phyloP scores from a whole-genome alignment of 2,888 invertebrate genomes.

The Drosophila pseudotalamancana region DNA sequence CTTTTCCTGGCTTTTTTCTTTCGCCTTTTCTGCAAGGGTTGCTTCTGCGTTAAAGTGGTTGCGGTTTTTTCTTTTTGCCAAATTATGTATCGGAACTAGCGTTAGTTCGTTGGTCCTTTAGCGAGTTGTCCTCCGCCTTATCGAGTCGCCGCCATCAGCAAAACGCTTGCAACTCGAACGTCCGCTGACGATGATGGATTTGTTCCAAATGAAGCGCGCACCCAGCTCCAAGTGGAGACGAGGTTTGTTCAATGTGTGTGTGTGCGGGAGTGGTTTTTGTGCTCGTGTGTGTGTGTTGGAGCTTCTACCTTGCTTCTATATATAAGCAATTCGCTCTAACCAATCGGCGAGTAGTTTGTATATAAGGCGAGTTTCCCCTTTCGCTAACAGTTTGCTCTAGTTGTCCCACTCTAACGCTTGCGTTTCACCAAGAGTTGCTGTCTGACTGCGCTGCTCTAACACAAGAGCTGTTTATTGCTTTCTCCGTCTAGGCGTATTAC shows the following conservation, averaged over 20 bases:
- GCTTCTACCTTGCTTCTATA: constrained; percentile 5
- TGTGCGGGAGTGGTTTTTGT: too few relatives aligned
- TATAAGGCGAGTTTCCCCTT: constrained; percentile 56
- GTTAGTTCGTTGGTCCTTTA: constrained; percentile 1
- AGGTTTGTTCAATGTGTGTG: neutral
- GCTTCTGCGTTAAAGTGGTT: constrained; percentile 8
- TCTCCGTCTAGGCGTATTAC: constrained; percentile 2
- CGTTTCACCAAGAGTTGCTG: accelerated
- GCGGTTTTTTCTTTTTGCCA: neutral
- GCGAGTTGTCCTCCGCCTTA: constrained; percentile 23
- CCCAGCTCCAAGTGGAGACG: constrained; percentile 10
- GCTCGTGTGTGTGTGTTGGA: neutral
- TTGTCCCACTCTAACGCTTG: constrained; percentile 21
- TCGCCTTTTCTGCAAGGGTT: constrained; percentile 24
- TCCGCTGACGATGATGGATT: constrained; percentile 73
- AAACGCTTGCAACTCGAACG: constrained; percentile 28
- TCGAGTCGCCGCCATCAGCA: constrained; percentile 32
- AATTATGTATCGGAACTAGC: neutral
- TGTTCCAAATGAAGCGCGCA: constrained; percentile 51
- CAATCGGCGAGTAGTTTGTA: constrained; percentile 41
- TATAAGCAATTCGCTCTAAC: constrained; percentile 27
- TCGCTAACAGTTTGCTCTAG: neutral
- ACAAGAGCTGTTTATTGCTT: neutral
- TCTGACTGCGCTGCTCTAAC: constrained; percentile 27
- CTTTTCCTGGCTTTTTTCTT: neutral